Conservation (phyloP, 35 echinoderm and acorn worm genomes). For the Stichopus chloronotus region DNA sequence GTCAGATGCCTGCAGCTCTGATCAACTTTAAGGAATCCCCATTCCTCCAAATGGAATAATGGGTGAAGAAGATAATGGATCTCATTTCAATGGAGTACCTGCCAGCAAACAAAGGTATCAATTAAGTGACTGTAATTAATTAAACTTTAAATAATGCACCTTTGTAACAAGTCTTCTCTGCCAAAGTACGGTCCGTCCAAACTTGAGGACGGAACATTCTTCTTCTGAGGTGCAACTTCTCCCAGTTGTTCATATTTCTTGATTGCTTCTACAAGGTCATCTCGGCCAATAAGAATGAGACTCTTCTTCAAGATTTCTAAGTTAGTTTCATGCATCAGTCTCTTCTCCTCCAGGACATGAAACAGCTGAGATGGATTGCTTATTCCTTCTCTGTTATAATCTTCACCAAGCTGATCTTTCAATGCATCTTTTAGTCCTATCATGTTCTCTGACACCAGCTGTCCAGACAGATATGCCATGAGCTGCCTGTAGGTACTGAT, state of each 20-base stretch:
- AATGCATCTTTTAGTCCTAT: neutral
- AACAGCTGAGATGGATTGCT: conserved; percentile 24
- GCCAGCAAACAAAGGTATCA: too few relatives aligned
- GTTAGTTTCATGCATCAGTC: conserved; percentile 47
- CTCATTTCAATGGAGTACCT: too few relatives aligned
- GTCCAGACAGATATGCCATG: neutral
- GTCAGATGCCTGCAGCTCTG: too few relatives aligned
- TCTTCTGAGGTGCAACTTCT: conserved; percentile 54
- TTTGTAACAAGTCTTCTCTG: conserved; percentile 66
- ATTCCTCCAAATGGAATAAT: too few relatives aligned
- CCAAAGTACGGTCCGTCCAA: conserved; percentile 88
- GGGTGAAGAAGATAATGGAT: too few relatives aligned
- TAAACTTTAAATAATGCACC: conserved; percentile 19
- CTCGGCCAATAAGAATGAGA: neutral
- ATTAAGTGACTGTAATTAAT: too few relatives aligned
- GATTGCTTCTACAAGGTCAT: conserved; percentile 66
- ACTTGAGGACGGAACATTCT: conserved; percentile 50
- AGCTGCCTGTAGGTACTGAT: neutral
- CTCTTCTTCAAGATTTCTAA: conserved; percentile 1
- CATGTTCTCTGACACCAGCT: neutral
- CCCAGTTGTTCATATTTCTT: conserved; percentile 74
- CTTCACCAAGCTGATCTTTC: conserved; percentile 45
- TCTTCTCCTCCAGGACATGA: conserved; percentile 37
- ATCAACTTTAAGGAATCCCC: too few relatives aligned
- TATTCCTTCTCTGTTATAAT: neutral